Percentiles rank a stretch among this genome's conserved stretches.
phyloP scores from a whole-genome alignment of 2,888 invertebrate genomes.

The Folsomia candida region DNA sequence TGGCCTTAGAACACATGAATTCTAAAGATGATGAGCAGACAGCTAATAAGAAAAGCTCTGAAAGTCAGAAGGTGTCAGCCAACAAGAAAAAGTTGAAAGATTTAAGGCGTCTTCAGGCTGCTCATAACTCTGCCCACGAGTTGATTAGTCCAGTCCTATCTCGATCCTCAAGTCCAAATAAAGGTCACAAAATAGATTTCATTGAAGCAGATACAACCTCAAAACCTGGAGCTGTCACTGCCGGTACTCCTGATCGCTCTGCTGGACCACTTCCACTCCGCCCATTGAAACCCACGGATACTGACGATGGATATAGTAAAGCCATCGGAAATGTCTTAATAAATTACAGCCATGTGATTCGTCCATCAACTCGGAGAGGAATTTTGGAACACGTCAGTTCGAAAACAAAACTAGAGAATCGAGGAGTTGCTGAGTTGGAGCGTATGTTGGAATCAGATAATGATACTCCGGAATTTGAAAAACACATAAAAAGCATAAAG shows the following conservation, averaged over 20 bases:
- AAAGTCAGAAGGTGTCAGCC: background rate
- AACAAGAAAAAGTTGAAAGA: background rate
- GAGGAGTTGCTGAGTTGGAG: background rate
- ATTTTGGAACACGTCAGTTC: background rate
- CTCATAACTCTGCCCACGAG: background rate
- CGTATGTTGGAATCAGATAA: background rate
- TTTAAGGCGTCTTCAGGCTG: background rate
- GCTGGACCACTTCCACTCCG: background rate
- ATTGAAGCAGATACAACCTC: background rate
- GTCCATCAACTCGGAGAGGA: background rate
- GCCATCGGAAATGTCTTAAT: background rate
- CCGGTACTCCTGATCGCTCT: background rate
- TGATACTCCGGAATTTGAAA: background rate
- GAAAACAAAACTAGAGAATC: background rate
- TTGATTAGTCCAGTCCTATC: too few relatives aligned
- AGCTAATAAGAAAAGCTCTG: background rate
- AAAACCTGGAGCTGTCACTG: background rate
- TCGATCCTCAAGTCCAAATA: background rate
- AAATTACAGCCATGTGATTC: constrained; percentile 9
- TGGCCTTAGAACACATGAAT: background rate
- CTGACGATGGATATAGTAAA: background rate
- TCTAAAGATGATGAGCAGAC: background rate
- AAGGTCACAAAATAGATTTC: background rate
- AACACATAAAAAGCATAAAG: background rate
- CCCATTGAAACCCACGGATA: background rate